A percentile compares a stretch with the other conserved stretches of the same genome.
Conservation (phyloP, 2,888 invertebrate genomes). For the Pseudeuparius sepicola region DNA sequence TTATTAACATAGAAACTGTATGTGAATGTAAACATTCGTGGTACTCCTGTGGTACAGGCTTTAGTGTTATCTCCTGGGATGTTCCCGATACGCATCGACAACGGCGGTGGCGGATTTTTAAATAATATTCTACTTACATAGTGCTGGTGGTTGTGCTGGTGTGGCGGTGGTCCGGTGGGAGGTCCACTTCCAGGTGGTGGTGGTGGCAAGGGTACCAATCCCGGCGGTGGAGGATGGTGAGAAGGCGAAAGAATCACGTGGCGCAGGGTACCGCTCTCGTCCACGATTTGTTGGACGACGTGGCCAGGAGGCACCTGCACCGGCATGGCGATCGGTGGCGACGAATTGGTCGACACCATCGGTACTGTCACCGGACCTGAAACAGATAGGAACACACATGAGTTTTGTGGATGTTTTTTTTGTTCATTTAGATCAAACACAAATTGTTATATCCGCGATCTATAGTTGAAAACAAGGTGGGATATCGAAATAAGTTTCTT, state of each 20-base stretch:
- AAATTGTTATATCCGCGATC: too few species aligned
- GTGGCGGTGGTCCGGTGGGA: too few species aligned
- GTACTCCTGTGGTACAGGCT: too few species aligned
- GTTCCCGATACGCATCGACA: too few species aligned
- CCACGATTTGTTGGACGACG: constrained; percentile 85
- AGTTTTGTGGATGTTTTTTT: not conserved
- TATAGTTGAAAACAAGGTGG: too few species aligned
- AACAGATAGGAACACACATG: constrained; percentile 27
- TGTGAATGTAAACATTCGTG: too few species aligned
- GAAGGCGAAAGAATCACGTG: constrained; percentile 83
- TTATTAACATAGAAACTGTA: too few species aligned
- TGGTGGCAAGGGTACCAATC: constrained; percentile 45
- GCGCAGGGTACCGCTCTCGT: constrained; percentile 78
- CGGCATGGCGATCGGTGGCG: constrained; percentile 73
- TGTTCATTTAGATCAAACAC: too few species aligned
- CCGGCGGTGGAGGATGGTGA: constrained; percentile 47
- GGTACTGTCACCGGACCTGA: constrained; percentile 76
- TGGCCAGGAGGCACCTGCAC: constrained; percentile 88
- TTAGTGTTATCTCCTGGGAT: too few species aligned
- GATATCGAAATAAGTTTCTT: too few species aligned
- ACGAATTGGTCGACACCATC: constrained; percentile 72
- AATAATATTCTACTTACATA: constrained; percentile 65
- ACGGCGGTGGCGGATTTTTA: too few species aligned
- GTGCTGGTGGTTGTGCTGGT: constrained; percentile 50
- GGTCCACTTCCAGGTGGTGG: too few species aligned